Conservation (phyloP, 2,888 invertebrate species). For the Kryphioiulus occultus region DNA sequence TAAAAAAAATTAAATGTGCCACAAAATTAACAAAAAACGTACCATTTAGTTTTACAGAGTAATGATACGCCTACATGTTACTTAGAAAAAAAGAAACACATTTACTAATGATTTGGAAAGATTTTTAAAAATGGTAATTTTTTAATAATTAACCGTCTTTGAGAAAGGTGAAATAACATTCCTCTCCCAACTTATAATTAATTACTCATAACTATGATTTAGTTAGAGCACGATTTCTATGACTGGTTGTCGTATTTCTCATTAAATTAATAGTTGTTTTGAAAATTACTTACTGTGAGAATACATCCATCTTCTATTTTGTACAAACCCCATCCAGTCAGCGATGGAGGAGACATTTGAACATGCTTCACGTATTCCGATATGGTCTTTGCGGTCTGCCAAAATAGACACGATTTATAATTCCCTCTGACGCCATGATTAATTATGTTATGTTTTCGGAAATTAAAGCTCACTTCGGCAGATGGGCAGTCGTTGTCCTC, state of each 20-base stretch:
- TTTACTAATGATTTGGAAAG: no score
- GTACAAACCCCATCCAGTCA: constrained; percentile 48
- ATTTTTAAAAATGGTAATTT: no score
- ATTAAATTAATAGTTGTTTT: neutral
- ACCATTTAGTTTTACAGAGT: no score
- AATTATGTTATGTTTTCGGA: neutral
- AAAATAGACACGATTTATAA: neutral
- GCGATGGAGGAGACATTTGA: constrained; percentile 42
- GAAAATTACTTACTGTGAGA: constrained; percentile 28
- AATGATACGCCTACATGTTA: no score
- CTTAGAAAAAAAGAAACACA: no score
- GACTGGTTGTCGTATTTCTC: neutral
- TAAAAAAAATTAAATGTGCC: no score
- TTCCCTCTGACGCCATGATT: neutral
- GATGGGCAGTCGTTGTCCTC: constrained; percentile 41
- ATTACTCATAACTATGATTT: no score
- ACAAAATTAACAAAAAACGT: no score
- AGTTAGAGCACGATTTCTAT: neutral
- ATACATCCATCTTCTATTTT: constrained; percentile 44
- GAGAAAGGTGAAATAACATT: no score
- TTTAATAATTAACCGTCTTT: no score
- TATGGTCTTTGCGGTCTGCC: constrained; percentile 42
- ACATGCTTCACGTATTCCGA: constrained; percentile 46
- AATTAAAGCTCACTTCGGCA: neutral
- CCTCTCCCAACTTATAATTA: no score